Base-by-base conservation (phyloP, 2,888 invertebrate genomes). In the Nemapogon koenigi region DNA sequence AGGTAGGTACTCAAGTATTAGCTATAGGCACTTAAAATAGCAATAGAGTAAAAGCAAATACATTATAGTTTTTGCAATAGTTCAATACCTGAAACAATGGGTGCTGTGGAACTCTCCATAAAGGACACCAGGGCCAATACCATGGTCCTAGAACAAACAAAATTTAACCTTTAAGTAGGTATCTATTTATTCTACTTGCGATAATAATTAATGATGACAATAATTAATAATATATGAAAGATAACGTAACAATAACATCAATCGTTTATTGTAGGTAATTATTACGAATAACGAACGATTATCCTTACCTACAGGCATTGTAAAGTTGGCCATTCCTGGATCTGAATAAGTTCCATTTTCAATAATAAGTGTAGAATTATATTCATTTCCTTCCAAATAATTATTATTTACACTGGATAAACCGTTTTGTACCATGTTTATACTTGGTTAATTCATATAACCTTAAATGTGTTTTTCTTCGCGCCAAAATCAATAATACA, bases 101-200 rank as follows among this genome's bases (percentile, higher is more conserved):
- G 64, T 91, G 91, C 59, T 91, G 90, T 3, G 89, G 83, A 37
- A 86, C 80, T 53, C 85, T 83, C 90, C 91, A 91, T 37, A 82
- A 62, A n/a, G 82, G 83, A 55, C 88, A 89, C 84, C 86, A 85
- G 8, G 84, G 84, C 84, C 84, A 84, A 48, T 75, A 80, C 84
- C 83, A 84, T 4, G 83, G 83, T 35, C 80, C 84, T 76, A 42
- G 37, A 48, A 46, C 42, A 44, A 38, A 41, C 31, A n/a, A 42
- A 32, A 22, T 10, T 35, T 15, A 14, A 31, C 16, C 2, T 14
- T 19, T 6, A 7, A 13, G 16, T 10, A 16, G 19, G 15, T 11
- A 19, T 13, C 17, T 11, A 4, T 19, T 8, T 19, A 3, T n/a
- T 11, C 3, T 19, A n/a, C n/a, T 10, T 16, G n/a, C 4, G 16